phyloP scores from a whole-genome alignment of 2,888 invertebrate species.

The Phortica magna region DNA sequence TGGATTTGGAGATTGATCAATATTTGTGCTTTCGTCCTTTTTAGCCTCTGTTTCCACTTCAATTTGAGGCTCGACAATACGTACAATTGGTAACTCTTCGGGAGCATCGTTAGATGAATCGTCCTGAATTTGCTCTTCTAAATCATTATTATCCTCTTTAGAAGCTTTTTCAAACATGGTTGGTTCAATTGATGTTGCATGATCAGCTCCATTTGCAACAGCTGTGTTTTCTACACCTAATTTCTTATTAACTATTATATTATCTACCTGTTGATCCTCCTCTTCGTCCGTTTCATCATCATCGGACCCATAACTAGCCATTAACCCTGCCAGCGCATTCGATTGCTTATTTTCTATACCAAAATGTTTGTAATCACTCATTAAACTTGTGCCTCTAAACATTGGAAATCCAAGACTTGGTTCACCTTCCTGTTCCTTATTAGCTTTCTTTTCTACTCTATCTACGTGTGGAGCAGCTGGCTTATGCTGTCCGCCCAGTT shows the following conservation, averaged over 20 bases:
- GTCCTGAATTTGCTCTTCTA: background rate
- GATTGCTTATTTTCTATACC: constrained; percentile 45
- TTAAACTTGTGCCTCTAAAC: constrained; percentile 66
- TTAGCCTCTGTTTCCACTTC: background rate
- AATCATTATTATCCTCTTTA: background rate
- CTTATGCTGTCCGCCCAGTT: constrained; percentile 19
- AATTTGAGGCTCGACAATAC: constrained; percentile 45
- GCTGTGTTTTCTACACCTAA: background rate
- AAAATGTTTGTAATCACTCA: constrained; percentile 62
- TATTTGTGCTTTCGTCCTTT: background rate
- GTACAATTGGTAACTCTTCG: constrained; percentile 62
- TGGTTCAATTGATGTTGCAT: background rate
- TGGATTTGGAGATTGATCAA: background rate
- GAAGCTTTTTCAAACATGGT: too few species aligned
- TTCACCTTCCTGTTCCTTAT: background rate
- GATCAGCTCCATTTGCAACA: background rate
- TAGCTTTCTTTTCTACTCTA: constrained; percentile 17
- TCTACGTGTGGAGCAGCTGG: background rate
- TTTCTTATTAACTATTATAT: constrained; percentile 21
- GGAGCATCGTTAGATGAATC: constrained; percentile 62
- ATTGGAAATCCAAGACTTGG: constrained; percentile 40
- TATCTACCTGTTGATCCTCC: constrained; percentile 36
- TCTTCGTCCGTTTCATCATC: constrained; percentile 43
- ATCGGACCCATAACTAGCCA: constrained; percentile 75
- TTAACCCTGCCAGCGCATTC: constrained; percentile 64